Conservation (phyloP, 2,797 vertebrate genomes). For the Hephaestus fuliginosus region DNA sequence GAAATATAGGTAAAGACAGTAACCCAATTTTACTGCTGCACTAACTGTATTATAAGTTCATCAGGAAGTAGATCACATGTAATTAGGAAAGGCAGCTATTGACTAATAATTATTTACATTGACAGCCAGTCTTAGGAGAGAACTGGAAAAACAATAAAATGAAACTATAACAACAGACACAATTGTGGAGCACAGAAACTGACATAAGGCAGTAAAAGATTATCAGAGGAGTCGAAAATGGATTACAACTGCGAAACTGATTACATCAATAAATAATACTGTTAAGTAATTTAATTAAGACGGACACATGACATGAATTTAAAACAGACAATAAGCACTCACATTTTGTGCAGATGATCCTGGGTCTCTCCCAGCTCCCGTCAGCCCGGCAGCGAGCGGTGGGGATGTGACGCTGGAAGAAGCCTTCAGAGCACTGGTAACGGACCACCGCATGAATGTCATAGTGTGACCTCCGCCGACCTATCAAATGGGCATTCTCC, state of each 20-base stretch:
- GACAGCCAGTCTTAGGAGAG: background rate
- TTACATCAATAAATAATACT: background rate
- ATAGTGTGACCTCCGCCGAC: constrained; percentile 91
- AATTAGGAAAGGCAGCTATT: background rate
- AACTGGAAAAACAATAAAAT: background rate
- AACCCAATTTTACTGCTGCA: background rate
- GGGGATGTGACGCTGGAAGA: constrained; percentile 93
- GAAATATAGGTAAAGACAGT: too few relatives aligned
- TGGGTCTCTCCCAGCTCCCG: constrained; percentile 94
- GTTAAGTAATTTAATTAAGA: background rate
- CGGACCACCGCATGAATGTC: constrained; percentile 93
- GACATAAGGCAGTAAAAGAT: background rate
- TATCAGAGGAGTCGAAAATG: background rate
- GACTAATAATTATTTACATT: background rate
- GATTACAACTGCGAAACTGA: background rate
- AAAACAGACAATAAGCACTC: constrained; percentile 71
- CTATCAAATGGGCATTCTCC: constrained; percentile 90
- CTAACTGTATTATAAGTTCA: background rate
- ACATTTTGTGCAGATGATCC: constrained; percentile 96
- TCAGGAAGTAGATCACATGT: background rate
- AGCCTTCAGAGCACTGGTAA: constrained; percentile 94
- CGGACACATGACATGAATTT: background rate
- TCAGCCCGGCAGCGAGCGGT: constrained; percentile 90
- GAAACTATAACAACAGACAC: background rate
- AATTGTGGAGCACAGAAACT: background rate